Evolutionary conservation across 30 jellyfish, hydroid and myxozoan species (phyloP), one percentile per base, ranked within the genome.

Genomic region (Pseudorhiza aurosa): DNA sequence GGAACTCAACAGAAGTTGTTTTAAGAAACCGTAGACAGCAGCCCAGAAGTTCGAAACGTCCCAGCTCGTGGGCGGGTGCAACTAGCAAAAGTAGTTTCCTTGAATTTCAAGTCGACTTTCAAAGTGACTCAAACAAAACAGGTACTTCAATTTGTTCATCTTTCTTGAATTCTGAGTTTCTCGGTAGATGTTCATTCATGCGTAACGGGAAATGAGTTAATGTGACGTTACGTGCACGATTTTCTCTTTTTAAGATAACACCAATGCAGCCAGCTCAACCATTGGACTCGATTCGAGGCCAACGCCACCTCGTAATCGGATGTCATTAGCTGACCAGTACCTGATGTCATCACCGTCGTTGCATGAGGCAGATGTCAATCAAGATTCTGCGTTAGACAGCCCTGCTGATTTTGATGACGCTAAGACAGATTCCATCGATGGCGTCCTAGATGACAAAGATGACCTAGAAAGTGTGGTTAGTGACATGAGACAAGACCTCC

Each of bases 31-130:
- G 80, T 11, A 77, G 63, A 26, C 71, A 76, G 22, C 46, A 40
- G 31, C n/a, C 58, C 50, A 43, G 22, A 31, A 35, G 36, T 18
- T 8, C 44, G 50, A 77, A 77, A 51, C 42, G 89, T 46, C 89
- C 89, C 10, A 42, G 89, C 8, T 77, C 89, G 1, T 77, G 89
- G 89, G 89, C 89, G 28, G 89, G 89, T 22, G 69, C 47, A 21
- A 44, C 89, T 18, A 28, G 58, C 27, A 77, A 44, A 58, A 58
- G 32, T 44, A 72, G 74, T 21, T 49, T 77, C 24, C 56, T 77
- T 30, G 89, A 77, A 30, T 77, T 60, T 19, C 82, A 51, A 22
- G 37, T 77, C 57, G 45, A 22, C 25, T 59, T 62, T 36, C 81
- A 64, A 29, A 28, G 65, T 1, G 65, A 67, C 18, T 11, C n/a